Percentiles rank a stretch among this genome's conserved stretches.
Evolutionary conservation across 2,888 invertebrate genomes (phyloP).

Genomic region (Thelaira solivaga): DNA sequence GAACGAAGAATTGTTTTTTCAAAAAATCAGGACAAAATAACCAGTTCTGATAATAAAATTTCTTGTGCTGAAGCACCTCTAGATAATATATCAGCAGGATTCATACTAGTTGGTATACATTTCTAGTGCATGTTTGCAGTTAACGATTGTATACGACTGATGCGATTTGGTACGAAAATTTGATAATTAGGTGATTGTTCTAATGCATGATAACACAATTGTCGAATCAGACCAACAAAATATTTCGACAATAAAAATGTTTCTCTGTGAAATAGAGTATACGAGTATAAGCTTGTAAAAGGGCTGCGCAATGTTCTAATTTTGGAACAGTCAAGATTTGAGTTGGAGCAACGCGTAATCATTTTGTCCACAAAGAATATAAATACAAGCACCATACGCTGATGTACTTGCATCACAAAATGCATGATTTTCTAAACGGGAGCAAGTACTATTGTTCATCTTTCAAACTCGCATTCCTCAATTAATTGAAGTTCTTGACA

Average conservation of each 20-base stretch:
- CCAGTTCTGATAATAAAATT: neutral
- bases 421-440: constrained; percentile 29
- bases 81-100: constrained; percentile 38
- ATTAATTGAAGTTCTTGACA: neutral
- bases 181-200: too few species aligned
- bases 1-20: too few species aligned
- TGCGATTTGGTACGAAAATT: constrained; percentile 20
- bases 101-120: neutral
- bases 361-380: too few species aligned
- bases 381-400: constrained; percentile 46
- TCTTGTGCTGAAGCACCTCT: constrained; percentile 25
- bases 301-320: constrained; percentile 44
- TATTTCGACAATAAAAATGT: constrained; percentile 10
- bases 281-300: neutral
- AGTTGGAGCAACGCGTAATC: constrained; percentile 20
- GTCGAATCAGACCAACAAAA: constrained; percentile 52
- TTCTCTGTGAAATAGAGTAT: neutral
- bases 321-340: constrained; percentile 48
- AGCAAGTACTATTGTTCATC: constrained; percentile 10
- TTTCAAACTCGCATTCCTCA: constrained; percentile 29
- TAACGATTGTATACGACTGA: neutral
- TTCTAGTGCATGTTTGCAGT: constrained; percentile 5
- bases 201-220: constrained; percentile 40
- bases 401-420: constrained; percentile 54
- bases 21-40: constrained; percentile 6